phyloP scores from a whole-genome alignment of 2,888 invertebrate genomes.

The Dasypogon diadema region DNA sequence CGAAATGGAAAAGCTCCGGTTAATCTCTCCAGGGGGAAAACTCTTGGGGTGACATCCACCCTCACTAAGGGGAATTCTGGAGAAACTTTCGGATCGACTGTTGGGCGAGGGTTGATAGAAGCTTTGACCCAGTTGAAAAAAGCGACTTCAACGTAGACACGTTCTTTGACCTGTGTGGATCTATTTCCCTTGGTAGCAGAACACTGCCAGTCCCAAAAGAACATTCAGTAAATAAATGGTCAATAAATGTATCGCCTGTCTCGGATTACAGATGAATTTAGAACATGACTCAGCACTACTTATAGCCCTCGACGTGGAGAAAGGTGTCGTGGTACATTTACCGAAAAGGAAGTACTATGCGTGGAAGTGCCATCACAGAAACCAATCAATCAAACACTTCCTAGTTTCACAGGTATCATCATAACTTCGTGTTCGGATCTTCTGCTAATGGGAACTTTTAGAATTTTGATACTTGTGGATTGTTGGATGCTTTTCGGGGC shows the following conservation, averaged over 20 bases:
- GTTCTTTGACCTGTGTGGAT: slow-evolving; percentile 33
- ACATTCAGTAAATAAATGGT: slow-evolving; percentile 1
- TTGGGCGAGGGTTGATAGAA: too few relatives aligned
- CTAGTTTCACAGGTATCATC: too few relatives aligned
- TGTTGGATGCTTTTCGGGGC: too few relatives aligned
- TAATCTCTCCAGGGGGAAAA: not conserved
- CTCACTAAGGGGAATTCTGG: not conserved
- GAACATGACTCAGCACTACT: slow-evolving; percentile 1
- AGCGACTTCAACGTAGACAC: slow-evolving; percentile 25
- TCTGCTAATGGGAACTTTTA: too few relatives aligned
- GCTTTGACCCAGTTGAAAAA: slow-evolving; percentile 38
- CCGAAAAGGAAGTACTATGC: too few relatives aligned
- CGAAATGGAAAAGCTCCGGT: slow-evolving; percentile 21
- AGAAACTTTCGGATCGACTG: not conserved
- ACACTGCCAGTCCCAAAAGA: not conserved
- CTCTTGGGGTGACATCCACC: slow-evolving; percentile 16
- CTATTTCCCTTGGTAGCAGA: not conserved
- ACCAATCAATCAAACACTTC: too few relatives aligned
- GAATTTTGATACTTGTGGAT: too few relatives aligned
- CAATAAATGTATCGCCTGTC: not conserved
- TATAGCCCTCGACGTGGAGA: not conserved
- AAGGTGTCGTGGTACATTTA: too few relatives aligned
- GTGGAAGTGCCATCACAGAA: too few relatives aligned
- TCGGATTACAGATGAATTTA: slow-evolving; percentile 8
- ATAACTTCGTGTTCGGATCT: too few relatives aligned